Percentiles rank a stretch among this genome's conserved stretches.
phyloP scores from a whole-genome alignment of 2,888 invertebrate genomes.

The Dione juno region DNA sequence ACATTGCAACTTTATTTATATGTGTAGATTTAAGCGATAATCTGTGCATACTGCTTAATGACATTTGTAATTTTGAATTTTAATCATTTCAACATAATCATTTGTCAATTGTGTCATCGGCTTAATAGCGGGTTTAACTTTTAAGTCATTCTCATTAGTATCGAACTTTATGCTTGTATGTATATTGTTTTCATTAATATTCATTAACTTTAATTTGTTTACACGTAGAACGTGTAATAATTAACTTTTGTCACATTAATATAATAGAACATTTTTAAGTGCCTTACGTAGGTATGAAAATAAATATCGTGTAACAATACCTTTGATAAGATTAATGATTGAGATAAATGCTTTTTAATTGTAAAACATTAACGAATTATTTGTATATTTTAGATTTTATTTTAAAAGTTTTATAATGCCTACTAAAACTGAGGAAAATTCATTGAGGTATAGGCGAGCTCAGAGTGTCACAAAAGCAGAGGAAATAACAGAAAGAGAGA shows the following conservation, averaged over 20 bases:
- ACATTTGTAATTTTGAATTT: too few relatives aligned
- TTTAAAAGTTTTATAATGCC: conserved; percentile 55
- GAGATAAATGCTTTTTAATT: conserved; percentile 27
- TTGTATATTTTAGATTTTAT: not conserved
- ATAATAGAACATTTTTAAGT: not conserved
- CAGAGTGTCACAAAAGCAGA: conserved; percentile 95
- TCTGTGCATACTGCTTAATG: too few relatives aligned
- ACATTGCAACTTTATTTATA: too few relatives aligned
- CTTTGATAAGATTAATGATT: conserved; percentile 31
- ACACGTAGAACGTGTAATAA: not conserved
- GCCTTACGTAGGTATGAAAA: conserved; percentile 18
- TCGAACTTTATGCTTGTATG: not conserved
- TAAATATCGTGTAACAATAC: not conserved
- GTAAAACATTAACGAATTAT: not conserved
- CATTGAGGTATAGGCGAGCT: conserved; percentile 87
- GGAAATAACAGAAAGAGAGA: conserved; percentile 92
- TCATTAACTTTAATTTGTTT: not conserved
- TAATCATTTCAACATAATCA: not conserved
- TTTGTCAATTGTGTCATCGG: conserved; percentile 11
- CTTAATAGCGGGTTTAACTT: not conserved
- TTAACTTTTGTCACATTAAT: not conserved
- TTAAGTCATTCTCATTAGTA: not conserved
- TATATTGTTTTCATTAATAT: not conserved
- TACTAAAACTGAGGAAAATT: conserved; percentile 76
- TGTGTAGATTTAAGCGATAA: too few relatives aligned